Base-by-base conservation (phyloP, 2,888 invertebrate species). In the Temnothorax ravouxi region DNA sequence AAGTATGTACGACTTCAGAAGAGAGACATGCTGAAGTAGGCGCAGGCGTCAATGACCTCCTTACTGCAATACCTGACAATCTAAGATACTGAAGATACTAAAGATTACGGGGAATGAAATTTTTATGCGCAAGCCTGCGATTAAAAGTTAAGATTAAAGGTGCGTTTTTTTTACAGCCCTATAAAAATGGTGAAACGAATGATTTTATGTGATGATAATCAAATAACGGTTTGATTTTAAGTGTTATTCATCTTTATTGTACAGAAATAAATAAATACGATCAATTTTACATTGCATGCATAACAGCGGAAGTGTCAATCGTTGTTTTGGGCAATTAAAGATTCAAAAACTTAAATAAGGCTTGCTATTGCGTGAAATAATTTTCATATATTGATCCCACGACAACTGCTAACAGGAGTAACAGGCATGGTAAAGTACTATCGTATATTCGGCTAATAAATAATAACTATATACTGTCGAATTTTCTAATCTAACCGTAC, bases 91-190 rank as follows among this genome's bases (percentile, higher is more conserved):
- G 72, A 56, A 56, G 41, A 56, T 66, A 76, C 13, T 47, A 56
- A 67, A 67, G 4, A 29, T 29, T 29, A 59, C 15, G 21, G 21
- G 38, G 4, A 21, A 76, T 79, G 21, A 79, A 79, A 47, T 47
- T 69, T 69, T 79, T 47, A 79, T n/a, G 67, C 21, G 29, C 34
- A 44, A 21, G 13, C 18, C n/a, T 25, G 21, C 21, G 69, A 47
- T 79, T 79, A 56, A 79, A 47, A 44, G 13, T 0, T 44, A 47
- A 76, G 64, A 76, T 76, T 54, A 64, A 64, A 59, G 13, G n/a
- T 6, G n/a, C 69, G 8, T 54, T 50, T 44, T 15, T 41, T 69
- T 79, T 69, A 83, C 25, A 44, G 44, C 18, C 25, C n/a, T n/a
- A 56, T 61, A 29, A 66, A 69, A 61, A 61, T 41, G 61, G 15